Evolutionary conservation across 2,113 vertebrate genomes (phyloP), one percentile per base, ranked within the genome.

Genomic region (Colinus virginianus): DNA sequence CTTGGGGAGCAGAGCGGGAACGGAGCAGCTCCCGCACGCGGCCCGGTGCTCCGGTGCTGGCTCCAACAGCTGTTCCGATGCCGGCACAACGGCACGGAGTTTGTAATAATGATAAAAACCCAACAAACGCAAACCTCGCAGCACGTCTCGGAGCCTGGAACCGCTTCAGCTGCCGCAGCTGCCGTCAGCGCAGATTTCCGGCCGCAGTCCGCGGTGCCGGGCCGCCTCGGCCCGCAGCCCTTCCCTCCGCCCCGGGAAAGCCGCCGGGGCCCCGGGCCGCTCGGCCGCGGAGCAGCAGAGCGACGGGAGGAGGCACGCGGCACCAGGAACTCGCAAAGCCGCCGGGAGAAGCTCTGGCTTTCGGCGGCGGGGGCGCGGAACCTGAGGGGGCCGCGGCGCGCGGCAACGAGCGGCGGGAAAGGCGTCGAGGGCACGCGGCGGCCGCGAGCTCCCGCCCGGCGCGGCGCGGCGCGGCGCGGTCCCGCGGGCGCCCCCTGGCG

Each of bases 311-410:
- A 25, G 32, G 40, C 6, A 43, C 40, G 32, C 2, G 38, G 48
- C 17, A 23, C 28, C 42, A 13, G 13, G 4, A 2, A 30, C 16
- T 0, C 30, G 4, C 1, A 2, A 19, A 30, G 56, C 25, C 49
- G 2, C 43, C 22, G 45, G 19, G 22, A 46, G 22, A 26, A 6
- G 40, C 7, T 21, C 15, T 14, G 30, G 23, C 7, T 2, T 36
- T 25, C 2, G 61, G 36, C n/a, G 1, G 15, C 2, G 62, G 13
- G 13, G 61, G 4, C 2, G 7, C 13, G 3, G 7, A 40, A 17
- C 67, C 20, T 26, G 9, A 15, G 4, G 7, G 12, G 26, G 13
- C 7, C 17, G 25, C 36, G 49, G 8, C 2, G 45, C 9, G 28
- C 2, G 38, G 38, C 14, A 42, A 38, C 46, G 28, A 69, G 23